These are phyloP conservation scores for Ceraclea dissimilis DNA, from an alignment of 2,888 invertebrate genomes.

Conservation along the genomic window DNA sequence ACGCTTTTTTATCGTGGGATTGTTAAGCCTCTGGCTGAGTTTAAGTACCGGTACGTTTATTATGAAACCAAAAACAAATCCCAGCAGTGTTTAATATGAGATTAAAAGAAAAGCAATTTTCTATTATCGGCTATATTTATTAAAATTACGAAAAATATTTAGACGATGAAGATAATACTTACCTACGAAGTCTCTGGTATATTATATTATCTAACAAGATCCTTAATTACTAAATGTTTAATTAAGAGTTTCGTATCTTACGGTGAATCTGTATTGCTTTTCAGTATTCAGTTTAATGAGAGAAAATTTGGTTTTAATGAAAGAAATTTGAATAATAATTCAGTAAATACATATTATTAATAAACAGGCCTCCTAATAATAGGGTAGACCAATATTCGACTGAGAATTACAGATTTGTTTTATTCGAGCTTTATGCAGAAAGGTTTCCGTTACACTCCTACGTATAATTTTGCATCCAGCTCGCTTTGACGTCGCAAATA, in stretches of 20 bases:
- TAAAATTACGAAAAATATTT: neutral
- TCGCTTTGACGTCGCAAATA: too few species aligned
- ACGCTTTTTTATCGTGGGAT: too few species aligned
- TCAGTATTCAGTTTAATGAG: neutral
- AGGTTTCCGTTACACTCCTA: too few species aligned
- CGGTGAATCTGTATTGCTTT: neutral
- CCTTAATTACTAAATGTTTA: constrained; percentile 1
- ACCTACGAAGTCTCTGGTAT: neutral
- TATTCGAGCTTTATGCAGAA: too few species aligned
- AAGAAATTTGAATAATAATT: neutral
- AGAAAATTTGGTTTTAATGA: neutral
- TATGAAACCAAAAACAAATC: too few species aligned
- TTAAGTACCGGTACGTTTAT: too few species aligned
- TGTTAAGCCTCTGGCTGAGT: too few species aligned
- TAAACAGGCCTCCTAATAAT: too few species aligned
- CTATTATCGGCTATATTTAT: neutral
- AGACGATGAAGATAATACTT: neutral
- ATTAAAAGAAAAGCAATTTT: neutral
- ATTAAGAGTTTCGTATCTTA: neutral
- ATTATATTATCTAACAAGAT: neutral
- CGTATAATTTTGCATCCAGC: too few species aligned
- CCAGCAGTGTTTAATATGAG: neutral
- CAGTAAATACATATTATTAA: too few species aligned
- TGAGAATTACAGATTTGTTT: too few species aligned
- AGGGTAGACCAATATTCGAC: too few species aligned